A percentile compares a stretch with the other conserved stretches of the same genome.
These are phyloP conservation scores for Mirza zaza DNA, from an alignment of 2,113 vertebrate genomes.

Conservation along the genomic window DNA sequence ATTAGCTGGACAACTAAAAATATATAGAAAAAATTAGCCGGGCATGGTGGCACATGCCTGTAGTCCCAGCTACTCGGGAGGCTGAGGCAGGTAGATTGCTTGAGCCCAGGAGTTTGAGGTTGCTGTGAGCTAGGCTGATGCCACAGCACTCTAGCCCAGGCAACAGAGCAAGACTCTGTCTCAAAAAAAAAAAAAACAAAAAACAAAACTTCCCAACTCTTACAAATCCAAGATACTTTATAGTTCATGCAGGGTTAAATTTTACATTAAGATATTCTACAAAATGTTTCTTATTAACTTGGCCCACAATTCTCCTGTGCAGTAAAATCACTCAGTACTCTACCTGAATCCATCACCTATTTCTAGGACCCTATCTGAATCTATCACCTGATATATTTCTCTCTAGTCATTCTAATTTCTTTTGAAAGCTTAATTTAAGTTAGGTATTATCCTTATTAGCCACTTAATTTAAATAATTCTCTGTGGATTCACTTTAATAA, in stretches of 20 bases:
- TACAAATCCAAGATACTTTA: background rate
- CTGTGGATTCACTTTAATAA: constrained; percentile 21
- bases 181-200: too few relatives aligned
- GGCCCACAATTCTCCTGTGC: background rate
- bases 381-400: background rate
- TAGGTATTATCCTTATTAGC: constrained; percentile 14
- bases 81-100: too few relatives aligned
- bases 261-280: background rate
- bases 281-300: constrained; percentile 12
- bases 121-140: too few relatives aligned
- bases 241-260: background rate
- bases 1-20: too few relatives aligned
- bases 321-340: background rate
- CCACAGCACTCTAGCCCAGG: too few relatives aligned
- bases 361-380: background rate
- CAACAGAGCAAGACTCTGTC: too few relatives aligned
- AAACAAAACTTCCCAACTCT: background rate
- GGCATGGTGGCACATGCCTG: too few relatives aligned
- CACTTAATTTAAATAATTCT: constrained; percentile 40
- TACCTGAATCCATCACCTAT: background rate
- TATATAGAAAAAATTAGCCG: too few relatives aligned
- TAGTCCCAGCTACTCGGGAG: too few relatives aligned
- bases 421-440: constrained; percentile 42
- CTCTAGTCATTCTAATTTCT: constrained; percentile 11
- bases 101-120: too few relatives aligned